These are phyloP conservation scores for Menura novaehollandiae DNA, from an alignment of 2,113 vertebrate species.

Conservation along the genomic window DNA sequence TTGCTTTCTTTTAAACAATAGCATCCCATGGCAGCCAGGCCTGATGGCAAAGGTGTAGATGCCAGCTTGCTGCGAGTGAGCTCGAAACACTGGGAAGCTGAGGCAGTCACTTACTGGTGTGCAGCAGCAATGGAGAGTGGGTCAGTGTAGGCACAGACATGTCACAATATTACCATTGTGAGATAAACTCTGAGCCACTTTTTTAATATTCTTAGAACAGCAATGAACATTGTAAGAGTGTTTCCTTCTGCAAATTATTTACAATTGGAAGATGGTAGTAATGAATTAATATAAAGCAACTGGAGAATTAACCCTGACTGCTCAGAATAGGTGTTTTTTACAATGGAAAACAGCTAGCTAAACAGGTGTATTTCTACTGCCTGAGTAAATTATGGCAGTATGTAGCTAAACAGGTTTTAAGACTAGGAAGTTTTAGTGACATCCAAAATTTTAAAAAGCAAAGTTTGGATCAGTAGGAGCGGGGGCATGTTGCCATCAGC, in stretches of 20 bases:
- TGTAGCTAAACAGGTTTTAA: not conserved
- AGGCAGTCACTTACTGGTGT: not conserved
- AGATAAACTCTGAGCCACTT: not conserved
- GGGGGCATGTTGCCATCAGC: not conserved
- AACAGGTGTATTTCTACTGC: not conserved
- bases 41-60: not conserved
- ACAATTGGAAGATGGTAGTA: not conserved
- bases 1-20: not conserved
- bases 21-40: not conserved
- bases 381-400: not conserved
- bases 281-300: not conserved
- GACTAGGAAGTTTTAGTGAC: not conserved
- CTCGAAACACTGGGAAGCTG: not conserved
- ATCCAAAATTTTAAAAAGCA: not conserved
- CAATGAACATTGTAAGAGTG: not conserved
- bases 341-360: not conserved
- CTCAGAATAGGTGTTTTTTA: not conserved
- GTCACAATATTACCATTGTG: not conserved
- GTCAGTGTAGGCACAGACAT: not conserved
- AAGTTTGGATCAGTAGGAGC: not conserved
- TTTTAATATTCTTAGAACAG: not conserved
- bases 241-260: not conserved
- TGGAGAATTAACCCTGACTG: not conserved
- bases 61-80: not conserved
- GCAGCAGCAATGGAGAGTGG: not conserved